These are phyloP conservation scores for Camelus dromedarius DNA, from an alignment of 2,113 vertebrate genomes.

Conservation along the genomic window DNA sequence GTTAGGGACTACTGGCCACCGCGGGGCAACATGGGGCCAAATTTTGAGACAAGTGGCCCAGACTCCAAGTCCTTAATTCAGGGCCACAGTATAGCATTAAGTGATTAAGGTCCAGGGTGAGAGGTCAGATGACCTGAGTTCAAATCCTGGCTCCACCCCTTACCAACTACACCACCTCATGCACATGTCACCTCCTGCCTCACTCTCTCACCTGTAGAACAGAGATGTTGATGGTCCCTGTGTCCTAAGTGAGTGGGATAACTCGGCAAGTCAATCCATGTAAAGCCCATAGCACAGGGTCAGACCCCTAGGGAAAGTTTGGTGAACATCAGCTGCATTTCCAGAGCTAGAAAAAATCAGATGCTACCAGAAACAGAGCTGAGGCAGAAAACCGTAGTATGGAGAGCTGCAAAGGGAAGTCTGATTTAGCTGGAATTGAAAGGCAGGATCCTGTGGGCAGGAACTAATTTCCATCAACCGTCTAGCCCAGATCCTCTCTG, in stretches of 20 bases:
- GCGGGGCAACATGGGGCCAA: rapidly evolving
- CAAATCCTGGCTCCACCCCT: not conserved
- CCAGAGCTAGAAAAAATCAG: not conserved
- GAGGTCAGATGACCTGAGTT: not conserved
- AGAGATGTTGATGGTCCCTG: not conserved
- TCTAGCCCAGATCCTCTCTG: constrained; percentile 6
- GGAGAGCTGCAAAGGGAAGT: not conserved
- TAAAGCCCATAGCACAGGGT: not conserved
- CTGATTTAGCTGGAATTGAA: not conserved
- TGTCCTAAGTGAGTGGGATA: not conserved
- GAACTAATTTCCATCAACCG: constrained; percentile 16
- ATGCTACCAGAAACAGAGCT: not conserved
- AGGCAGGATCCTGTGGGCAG: not conserved
- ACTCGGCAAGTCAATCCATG: not conserved
- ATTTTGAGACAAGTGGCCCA: not conserved
- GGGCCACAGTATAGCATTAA: not conserved
- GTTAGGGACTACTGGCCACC: not conserved
- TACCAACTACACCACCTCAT: not conserved
- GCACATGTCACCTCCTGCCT: not conserved
- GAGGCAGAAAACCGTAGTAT: not conserved
- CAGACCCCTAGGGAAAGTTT: not conserved
- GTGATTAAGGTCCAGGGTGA: not conserved
- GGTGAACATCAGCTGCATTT: not conserved
- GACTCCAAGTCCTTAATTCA: not conserved
- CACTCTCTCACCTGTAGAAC: not conserved